Base-by-base conservation (phyloP, 1,140 invertebrate genomes). In the Macrotrachela quadricornifera region DNA sequence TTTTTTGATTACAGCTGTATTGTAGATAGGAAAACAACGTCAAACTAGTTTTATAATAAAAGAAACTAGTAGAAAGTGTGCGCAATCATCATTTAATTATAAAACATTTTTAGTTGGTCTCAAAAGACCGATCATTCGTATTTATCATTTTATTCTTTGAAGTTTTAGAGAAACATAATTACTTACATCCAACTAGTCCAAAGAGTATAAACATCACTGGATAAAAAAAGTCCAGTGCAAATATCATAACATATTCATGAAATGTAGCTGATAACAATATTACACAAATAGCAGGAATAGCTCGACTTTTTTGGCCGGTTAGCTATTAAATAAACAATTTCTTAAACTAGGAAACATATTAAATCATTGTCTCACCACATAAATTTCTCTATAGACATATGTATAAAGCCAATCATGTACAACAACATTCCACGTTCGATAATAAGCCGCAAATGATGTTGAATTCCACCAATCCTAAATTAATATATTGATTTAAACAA, bases 381-480 rank as follows among this genome's bases (percentile, higher is more conserved):
- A 78, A n/a, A 82, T 63, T 60, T 91, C 87, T 60, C 78, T 79
- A 66, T 90, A 94, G 16, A 96, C 75, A 66, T 92, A 91, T 1
- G 79, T 78, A 59, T 88, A 85, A 0, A 95, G 71, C 86, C 86
- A 96, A 57, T 90, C 84, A 63, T 91, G 81, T 0, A 95, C 86
- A 0, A 92, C 78, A 13, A 83, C 75, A 64, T 95, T 95, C 88
- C 90, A 95, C 10, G 54, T 49, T 37, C 56, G 75, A 64, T 87
- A 94, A 63, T 81, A 96, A 8, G 71, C 74, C 0, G 76, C 76
- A 64, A 81, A 91, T 1, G 78, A 78, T 2, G 78, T 79, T 9
- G 78, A 79, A 46, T 83, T 90, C 90, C 90, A 95, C 90, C 88
- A 95, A 60, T 91, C 85, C 79, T 86, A 62, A 14, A 70, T 54